Evolutionary conservation across 2,888 invertebrate genomes (phyloP), one percentile per base, ranked within the genome.

Genomic region (Brachycybe producta): DNA sequence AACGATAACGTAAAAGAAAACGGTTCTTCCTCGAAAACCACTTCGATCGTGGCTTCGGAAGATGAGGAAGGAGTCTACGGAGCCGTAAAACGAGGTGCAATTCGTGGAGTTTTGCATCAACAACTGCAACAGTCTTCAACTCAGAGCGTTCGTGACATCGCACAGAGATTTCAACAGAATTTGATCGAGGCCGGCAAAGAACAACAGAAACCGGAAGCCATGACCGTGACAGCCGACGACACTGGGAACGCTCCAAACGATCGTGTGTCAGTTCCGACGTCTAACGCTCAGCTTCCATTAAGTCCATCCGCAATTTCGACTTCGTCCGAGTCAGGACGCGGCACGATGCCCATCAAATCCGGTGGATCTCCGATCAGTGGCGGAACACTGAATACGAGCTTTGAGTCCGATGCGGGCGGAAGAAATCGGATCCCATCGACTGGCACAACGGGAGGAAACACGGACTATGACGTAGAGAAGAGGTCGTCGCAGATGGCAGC

Each of bases 251-350:
- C n/a, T n/a, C n/a, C n/a, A n/a, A n/a, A n/a, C n/a, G n/a, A n/a
- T n/a, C n/a, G n/a, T n/a, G n/a, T n/a, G n/a, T n/a, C n/a, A n/a
- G n/a, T n/a, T n/a, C n/a, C n/a, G n/a, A n/a, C n/a, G n/a, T n/a
- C n/a, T n/a, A n/a, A n/a, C n/a, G n/a, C n/a, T n/a, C n/a, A n/a
- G n/a, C n/a, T 30, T 15, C 28, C 49, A n/a, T 17, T 40, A 11
- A 48, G 49, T 40, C 19, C 42, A 8, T 36, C 44, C n/a, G n/a
- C n/a, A n/a, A n/a, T n/a, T 13, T 15, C 36, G 2, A 49, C 58
- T 5, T 58, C 59, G 3, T 59, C 59, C 8, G 60, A 60, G 34
- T 60, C 60, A 35, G 60, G 60, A 8, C 51, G 57, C 32, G 60
- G 59, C n/a, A 60, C 60, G 15, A 57, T 59, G 55, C 57, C 52